Evolutionary conservation across 92 coral and sea anemone species (phyloP).

Genomic region (Heteractis magnifica): DNA sequence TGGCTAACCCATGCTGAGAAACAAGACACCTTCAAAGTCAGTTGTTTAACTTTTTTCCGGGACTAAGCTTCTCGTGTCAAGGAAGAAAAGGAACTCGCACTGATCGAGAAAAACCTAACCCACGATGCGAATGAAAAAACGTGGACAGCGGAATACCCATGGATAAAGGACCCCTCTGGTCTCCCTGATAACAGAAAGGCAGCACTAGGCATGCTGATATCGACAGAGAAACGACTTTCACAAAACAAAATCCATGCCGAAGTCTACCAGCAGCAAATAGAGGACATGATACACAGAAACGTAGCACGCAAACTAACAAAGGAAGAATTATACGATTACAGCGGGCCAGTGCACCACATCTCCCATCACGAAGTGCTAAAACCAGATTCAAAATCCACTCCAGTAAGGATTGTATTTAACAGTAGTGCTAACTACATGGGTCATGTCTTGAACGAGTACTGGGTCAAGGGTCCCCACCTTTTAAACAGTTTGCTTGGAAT

Average conservation of each 20-base stretch:
- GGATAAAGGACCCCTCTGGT: conserved; percentile 20
- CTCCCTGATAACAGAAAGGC: conserved; percentile 25
- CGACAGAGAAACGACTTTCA: conserved; percentile 27
- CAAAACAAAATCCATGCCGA: conserved; percentile 23
- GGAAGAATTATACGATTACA: conserved; percentile 35
- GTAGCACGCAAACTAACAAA: conserved; percentile 41
- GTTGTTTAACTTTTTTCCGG: no score
- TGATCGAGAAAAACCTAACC: conserved; percentile 48
- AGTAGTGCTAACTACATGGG: conserved; percentile 48
- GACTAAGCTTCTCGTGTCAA: no score
- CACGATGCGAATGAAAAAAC: conserved; percentile 27
- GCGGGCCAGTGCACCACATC: conserved; percentile 50
- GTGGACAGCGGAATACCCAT: conserved; percentile 58
- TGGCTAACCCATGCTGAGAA: no score
- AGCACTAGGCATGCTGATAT: conserved; percentile 1
- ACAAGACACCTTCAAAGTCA: no score
- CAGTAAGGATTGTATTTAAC: conserved; percentile 59
- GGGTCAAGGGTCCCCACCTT: conserved; percentile 13
- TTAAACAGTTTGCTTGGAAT: conserved; percentile 14
- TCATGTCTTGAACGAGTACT: conserved; percentile 31
- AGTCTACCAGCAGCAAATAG: conserved; percentile 29
- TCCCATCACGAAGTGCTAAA: conserved; percentile 2
- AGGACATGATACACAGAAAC: conserved; percentile 36
- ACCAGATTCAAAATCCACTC: conserved; percentile 58
- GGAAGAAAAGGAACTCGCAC: conserved; percentile 49